These are phyloP conservation scores for Centropyge bicolor DNA, from an alignment of 2,797 vertebrate species.

Conservation along the genomic window DNA sequence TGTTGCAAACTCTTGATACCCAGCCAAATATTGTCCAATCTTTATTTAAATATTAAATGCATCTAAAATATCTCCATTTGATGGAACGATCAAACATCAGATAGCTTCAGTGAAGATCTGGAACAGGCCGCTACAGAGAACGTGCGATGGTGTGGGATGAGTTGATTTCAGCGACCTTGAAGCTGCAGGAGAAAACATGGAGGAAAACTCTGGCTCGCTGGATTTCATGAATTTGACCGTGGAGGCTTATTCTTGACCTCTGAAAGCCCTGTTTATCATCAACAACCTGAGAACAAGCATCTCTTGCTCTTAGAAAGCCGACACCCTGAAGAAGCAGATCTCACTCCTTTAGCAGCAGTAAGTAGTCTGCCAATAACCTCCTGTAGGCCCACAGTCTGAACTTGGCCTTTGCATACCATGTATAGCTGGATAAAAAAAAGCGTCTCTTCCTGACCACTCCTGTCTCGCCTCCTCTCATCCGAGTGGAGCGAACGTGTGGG, in stretches of 20 bases:
- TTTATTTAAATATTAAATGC: no score
- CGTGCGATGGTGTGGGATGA: not conserved
- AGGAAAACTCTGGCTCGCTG: not conserved
- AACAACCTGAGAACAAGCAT: not conserved
- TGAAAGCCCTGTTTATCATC: not conserved
- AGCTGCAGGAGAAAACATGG: not conserved
- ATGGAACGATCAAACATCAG: not conserved
- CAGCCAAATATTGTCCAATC: not conserved
- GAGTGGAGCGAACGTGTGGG: constrained; percentile 21
- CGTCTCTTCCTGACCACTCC: constrained; percentile 41
- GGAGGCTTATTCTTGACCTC: not conserved
- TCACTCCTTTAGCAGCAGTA: not conserved
- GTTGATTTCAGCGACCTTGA: not conserved
- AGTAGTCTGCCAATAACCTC: not conserved
- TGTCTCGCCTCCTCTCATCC: constrained; percentile 46
- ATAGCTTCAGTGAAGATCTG: not conserved
- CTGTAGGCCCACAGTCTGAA: constrained; percentile 2
- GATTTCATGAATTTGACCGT: not conserved
- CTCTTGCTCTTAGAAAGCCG: not conserved
- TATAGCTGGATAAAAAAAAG: not conserved
- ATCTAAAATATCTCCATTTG: not conserved
- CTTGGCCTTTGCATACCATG: constrained; percentile 7
- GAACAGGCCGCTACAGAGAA: not conserved
- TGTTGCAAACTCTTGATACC: not conserved
- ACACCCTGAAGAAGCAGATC: not conserved